Evolutionary conservation across 2,888 invertebrate genomes (phyloP).

Genomic region (Rhagophthalmus giganteus): DNA sequence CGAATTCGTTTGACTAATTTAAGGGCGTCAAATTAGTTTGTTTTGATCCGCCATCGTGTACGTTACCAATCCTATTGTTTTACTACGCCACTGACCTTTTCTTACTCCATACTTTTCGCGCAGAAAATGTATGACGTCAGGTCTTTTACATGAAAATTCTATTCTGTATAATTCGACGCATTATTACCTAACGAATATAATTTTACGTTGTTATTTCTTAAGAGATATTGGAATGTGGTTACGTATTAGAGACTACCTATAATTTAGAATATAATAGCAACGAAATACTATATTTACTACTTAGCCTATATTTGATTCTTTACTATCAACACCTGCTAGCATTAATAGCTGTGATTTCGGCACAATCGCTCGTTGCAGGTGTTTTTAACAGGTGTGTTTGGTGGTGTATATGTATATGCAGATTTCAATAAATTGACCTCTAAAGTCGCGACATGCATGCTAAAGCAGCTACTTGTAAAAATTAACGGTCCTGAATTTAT

Average conservation of each 20-base stretch:
- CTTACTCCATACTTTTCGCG: too few relatives aligned
- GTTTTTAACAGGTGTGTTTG: conserved; percentile 37
- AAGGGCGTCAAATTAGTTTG: too few relatives aligned
- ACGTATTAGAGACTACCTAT: conserved; percentile 4
- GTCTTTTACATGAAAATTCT: too few relatives aligned
- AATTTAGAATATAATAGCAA: conserved; percentile 10
- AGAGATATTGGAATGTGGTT: neutral
- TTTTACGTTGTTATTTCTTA: too few relatives aligned
- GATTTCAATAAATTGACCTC: conserved; percentile 29
- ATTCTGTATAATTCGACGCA: too few relatives aligned
- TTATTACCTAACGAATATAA: too few relatives aligned
- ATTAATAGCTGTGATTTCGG: conserved; percentile 41
- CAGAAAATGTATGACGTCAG: too few relatives aligned
- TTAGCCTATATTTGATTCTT: conserved; percentile 42
- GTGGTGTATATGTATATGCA: conserved; percentile 24
- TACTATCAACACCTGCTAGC: conserved; percentile 42
- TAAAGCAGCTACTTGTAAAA: conserved; percentile 11
- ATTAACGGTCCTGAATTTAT: conserved; percentile 1
- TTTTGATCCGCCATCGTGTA: too few relatives aligned
- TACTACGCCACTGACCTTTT: too few relatives aligned
- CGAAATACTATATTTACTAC: conserved; percentile 16
- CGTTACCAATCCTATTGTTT: too few relatives aligned
- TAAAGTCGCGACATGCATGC: conserved; percentile 14
- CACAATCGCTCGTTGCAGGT: conserved; percentile 42
- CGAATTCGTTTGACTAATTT: too few relatives aligned